Percentiles rank a stretch among this genome's conserved stretches.
phyloP scores from a whole-genome alignment of 2,113 vertebrate genomes.

The Sakesphorus luctuosus region DNA sequence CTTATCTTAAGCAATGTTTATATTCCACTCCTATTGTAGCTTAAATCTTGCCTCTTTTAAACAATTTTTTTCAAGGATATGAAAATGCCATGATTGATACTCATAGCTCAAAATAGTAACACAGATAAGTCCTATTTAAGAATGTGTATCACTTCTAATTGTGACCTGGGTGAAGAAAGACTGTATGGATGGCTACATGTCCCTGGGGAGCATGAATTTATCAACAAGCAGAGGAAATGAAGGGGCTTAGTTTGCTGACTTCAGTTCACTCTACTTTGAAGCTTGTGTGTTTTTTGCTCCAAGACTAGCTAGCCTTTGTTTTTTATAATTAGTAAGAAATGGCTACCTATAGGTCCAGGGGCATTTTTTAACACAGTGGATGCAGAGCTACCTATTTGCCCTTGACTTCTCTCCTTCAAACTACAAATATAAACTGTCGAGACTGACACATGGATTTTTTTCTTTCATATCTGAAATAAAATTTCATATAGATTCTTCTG shows the following conservation, averaged over 20 bases:
- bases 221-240: background rate
- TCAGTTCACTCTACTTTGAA: slow-evolving; percentile 23
- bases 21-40: background rate
- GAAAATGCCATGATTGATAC: background rate
- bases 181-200: background rate
- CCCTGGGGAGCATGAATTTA: background rate
- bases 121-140: background rate
- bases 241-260: slow-evolving; percentile 10
- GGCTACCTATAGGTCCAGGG: slow-evolving; percentile 21
- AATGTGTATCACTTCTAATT: background rate
- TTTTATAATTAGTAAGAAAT: slow-evolving; percentile 57
- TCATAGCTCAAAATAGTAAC: background rate
- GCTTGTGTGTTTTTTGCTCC: slow-evolving; percentile 26
- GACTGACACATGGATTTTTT: background rate
- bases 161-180: background rate
- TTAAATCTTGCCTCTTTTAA: background rate
- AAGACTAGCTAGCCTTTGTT: background rate
- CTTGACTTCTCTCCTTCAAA: slow-evolving; percentile 29
- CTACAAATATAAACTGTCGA: slow-evolving; percentile 9
- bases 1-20: background rate
- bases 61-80: background rate
- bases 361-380: slow-evolving; percentile 40
- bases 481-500: slow-evolving; percentile 3
- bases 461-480: background rate
- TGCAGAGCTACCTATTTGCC: slow-evolving; percentile 44